Evolutionary conservation across 2,113 vertebrate species (phyloP).

Genomic region (Vicugna pacos): DNA sequence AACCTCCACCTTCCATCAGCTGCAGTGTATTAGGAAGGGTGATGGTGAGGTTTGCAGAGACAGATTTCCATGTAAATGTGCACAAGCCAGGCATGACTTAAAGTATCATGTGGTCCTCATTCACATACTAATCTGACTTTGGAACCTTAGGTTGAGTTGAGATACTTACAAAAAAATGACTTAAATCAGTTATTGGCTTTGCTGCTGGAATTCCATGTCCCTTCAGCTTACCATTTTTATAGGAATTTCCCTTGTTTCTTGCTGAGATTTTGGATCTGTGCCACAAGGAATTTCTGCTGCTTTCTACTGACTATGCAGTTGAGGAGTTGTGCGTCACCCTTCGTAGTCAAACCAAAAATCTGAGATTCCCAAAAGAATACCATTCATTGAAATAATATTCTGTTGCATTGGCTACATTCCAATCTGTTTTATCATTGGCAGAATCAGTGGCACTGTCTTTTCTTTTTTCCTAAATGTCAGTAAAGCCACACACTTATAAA

Average conservation of each 20-base stretch:
- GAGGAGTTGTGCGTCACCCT: conserved; percentile 88
- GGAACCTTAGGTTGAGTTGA: conserved; percentile 73
- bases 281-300: conserved; percentile 85
- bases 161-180: conserved; percentile 71
- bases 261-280: conserved; percentile 82
- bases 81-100: conserved; percentile 71
- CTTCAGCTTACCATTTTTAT: conserved; percentile 78
- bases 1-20: not conserved
- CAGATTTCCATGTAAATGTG: conserved; percentile 52
- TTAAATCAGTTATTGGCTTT: conserved; percentile 80
- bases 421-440: conserved; percentile 53
- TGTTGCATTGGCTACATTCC: conserved; percentile 43
- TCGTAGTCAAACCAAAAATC: conserved; percentile 79
- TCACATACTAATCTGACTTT: conserved; percentile 73
- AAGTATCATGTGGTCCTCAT: conserved; percentile 45
- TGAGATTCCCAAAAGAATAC: conserved; percentile 62
- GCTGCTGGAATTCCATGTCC: conserved; percentile 76
- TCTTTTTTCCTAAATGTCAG: conserved; percentile 65
- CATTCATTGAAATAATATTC: conserved; percentile 4
- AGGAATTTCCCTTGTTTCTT: conserved; percentile 81
- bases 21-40: conserved; percentile 5
- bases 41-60: conserved; percentile 53
- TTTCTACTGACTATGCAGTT: conserved; percentile 96
- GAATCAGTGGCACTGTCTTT: conserved; percentile 55
- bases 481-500: conserved; percentile 16